Evolutionary conservation across 2,888 invertebrate species (phyloP), one percentile per base, ranked within the genome.

Genomic region (Cristatella mucedo): DNA sequence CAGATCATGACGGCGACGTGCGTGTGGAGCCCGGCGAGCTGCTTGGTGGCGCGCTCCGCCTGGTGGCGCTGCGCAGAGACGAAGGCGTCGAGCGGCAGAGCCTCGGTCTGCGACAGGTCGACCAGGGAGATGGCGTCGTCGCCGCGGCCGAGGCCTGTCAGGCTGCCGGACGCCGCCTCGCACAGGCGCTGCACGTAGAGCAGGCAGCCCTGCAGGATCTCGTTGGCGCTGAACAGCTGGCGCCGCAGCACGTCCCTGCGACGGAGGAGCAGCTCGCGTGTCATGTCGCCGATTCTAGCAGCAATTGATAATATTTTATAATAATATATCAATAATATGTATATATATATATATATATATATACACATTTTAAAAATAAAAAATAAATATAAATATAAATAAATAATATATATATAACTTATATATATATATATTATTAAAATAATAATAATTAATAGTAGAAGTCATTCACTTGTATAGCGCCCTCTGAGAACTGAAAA

Each of bases 181-280:
- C 59, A 61, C 32, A 63, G 42, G 26, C 51, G 49, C 15, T 55
- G 50, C 1, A 63, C 55, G 40, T 63, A 62, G 13, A 61, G 51
- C 36, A 63, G 40, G 42, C 61, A 61, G 5, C 61, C 61, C 41
- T 60, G 61, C 7, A 63, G 51, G 3, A 63, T 55, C 44, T 63
- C 61, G 48, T 63, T 62, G 38, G 59, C 59, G 15, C 53, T 46
- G 44, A 61, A 63, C 19, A 63, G 49, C 3, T 46, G 46, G 41
- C 53, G 55, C 37, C 49, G 49, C 32, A 63, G 44, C 6, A 49
- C 46, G 2, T 29, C 45, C 34, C 61, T 62, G 48, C 7, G 48
- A 47, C 7, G 6, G n/a, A n/a, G n/a, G n/a, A n/a, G n/a, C n/a
- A n/a, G n/a, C n/a, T n/a, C n/a, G n/a, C n/a, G n/a, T n/a, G n/a